Conservation (phyloP, 2,113 vertebrate species). For the Parotia lawesii region DNA sequence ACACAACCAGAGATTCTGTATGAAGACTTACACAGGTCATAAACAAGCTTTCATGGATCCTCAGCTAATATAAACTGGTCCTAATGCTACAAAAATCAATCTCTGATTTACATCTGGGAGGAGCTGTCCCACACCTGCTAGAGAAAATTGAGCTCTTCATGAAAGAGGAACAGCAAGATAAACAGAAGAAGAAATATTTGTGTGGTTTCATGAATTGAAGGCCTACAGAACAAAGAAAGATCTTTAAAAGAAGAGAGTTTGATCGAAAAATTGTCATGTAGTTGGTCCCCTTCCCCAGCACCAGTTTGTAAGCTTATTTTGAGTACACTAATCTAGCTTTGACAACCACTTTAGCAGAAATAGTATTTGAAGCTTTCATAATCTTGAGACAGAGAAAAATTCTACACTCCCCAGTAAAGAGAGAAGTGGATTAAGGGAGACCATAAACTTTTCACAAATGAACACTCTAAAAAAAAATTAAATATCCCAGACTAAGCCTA, state of each 20-base stretch:
- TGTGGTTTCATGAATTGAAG: not conserved
- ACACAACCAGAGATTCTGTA: not conserved
- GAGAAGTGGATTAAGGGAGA: not conserved
- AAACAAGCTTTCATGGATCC: not conserved
- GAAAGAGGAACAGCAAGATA: not conserved
- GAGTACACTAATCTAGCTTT: not conserved
- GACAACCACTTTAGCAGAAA: not conserved
- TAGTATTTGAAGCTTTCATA: not conserved
- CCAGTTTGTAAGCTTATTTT: not conserved
- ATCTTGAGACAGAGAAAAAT: not conserved
- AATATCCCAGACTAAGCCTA: not conserved
- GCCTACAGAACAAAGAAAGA: not conserved
- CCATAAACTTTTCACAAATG: not conserved
- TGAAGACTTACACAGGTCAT: not conserved
- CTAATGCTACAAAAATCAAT: not conserved
- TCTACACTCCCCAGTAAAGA: not conserved
- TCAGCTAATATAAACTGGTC: not conserved
- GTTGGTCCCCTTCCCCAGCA: not conserved
- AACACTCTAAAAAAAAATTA: not conserved
- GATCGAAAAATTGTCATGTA: not conserved
- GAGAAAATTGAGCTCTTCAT: not conserved
- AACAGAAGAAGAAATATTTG: not conserved
- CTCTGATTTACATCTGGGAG: not conserved
- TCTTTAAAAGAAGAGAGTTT: not conserved
- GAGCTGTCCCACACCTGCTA: not conserved